Percentiles rank a stretch among this genome's conserved stretches.
Evolutionary conservation across 2,797 vertebrate species (phyloP).

Genomic region (Enteromius treurensis): DNA sequence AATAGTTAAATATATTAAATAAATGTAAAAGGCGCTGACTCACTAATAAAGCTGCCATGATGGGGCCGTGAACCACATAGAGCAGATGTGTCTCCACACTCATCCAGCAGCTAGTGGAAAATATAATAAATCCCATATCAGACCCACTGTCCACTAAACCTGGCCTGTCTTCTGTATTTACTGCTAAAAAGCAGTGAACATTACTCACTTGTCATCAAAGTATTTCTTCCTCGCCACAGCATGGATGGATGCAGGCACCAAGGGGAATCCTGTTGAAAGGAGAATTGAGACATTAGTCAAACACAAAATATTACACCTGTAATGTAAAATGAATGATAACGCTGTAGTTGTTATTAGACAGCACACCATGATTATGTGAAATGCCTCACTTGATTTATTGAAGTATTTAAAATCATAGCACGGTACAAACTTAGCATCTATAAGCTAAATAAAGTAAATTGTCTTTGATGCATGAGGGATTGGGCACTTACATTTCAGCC

Average conservation of each 20-base stretch:
- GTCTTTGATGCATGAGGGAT: not conserved
- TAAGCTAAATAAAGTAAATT: constrained; percentile 49
- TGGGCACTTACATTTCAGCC: not conserved
- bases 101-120: constrained; percentile 92
- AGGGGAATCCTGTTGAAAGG: constrained; percentile 86
- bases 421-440: not conserved
- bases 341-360: constrained; percentile 14
- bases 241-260: constrained; percentile 92
- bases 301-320: not conserved
- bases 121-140: constrained; percentile 42
- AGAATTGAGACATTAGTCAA: constrained; percentile 51
- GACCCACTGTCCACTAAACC: constrained; percentile 25
- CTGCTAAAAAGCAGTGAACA: constrained; percentile 56
- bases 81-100: constrained; percentile 95
- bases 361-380: not conserved
- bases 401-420: not conserved
- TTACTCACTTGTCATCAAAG: constrained; percentile 97
- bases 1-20: not conserved
- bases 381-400: constrained; percentile 57
- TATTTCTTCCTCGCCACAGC: constrained; percentile 91
- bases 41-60: constrained; percentile 94
- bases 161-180: constrained; percentile 61
- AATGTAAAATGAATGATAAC: constrained; percentile 20
- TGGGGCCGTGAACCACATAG: constrained; percentile 95
- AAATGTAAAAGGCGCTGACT: constrained; percentile 69